Conservation (phyloP, 2,113 vertebrate species). For the Bagarius yarrelli region DNA sequence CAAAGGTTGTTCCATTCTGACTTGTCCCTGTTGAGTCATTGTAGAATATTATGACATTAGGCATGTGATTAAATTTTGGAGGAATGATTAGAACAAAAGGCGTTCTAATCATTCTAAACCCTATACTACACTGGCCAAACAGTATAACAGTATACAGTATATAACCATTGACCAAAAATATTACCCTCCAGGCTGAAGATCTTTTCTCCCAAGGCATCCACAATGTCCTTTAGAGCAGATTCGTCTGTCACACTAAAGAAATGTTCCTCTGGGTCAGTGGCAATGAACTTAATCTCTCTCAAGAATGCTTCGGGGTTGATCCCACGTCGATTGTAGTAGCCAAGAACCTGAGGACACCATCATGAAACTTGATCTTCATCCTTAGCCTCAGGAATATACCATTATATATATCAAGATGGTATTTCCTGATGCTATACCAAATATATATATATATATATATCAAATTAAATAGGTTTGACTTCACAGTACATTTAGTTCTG, state of each 20-base stretch:
- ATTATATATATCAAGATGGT: slow-evolving; percentile 5
- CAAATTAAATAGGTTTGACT: not conserved
- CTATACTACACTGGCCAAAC: not conserved
- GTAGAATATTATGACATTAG: not conserved
- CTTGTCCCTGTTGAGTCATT: slow-evolving; percentile 77
- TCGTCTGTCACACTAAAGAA: slow-evolving; percentile 96
- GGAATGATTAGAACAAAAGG: not conserved
- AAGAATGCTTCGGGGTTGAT: slow-evolving; percentile 92
- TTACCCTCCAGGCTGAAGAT: slow-evolving; percentile 94
- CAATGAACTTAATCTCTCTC: slow-evolving; percentile 92
- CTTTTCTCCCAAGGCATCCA: slow-evolving; percentile 89
- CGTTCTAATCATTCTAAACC: not conserved
- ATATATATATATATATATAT: no score
- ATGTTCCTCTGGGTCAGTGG: slow-evolving; percentile 91
- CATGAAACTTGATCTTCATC: slow-evolving; percentile 15
- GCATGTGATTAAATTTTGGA: not conserved
- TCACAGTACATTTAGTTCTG: not conserved
- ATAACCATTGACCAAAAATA: not conserved
- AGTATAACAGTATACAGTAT: no score
- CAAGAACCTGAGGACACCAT: slow-evolving; percentile 79
- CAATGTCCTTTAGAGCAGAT: slow-evolving; percentile 91
- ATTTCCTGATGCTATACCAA: no score
- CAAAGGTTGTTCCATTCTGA: slow-evolving; percentile 87
- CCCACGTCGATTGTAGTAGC: slow-evolving; percentile 91
- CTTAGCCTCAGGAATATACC: slow-evolving; percentile 29